Percentiles rank a stretch among this genome's conserved stretches.
These are phyloP conservation scores for Anolis carolinensis DNA, from an alignment of 2,113 vertebrate genomes.

Conservation along the genomic window DNA sequence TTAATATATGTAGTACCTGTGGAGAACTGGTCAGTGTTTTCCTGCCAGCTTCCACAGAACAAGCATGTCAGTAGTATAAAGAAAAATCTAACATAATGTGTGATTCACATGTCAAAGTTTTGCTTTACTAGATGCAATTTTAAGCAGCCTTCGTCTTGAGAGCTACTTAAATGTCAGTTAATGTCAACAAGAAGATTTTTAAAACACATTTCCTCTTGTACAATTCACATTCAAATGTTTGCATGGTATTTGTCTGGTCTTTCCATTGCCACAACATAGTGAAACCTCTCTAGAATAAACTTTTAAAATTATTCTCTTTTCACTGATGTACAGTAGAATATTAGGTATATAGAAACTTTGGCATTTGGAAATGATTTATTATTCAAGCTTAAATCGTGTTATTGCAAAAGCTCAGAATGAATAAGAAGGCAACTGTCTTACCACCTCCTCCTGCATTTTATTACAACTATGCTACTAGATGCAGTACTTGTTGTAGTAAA, in stretches of 20 bases:
- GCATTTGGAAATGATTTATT: not conserved
- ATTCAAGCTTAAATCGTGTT: not conserved
- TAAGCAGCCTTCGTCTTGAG: not conserved
- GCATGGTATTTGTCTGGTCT: not conserved
- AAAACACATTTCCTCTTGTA: not conserved
- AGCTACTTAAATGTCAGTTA: not conserved
- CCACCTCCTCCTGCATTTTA: constrained; percentile 18
- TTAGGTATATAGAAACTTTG: not conserved
- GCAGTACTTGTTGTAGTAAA: constrained; percentile 13
- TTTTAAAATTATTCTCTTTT: too few species aligned
- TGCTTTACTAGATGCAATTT: not conserved
- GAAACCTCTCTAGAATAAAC: not conserved
- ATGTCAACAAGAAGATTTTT: not conserved
- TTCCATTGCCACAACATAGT: not conserved
- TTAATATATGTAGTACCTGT: too few species aligned
- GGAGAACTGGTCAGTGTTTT: not conserved
- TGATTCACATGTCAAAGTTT: not conserved
- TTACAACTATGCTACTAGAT: not conserved
- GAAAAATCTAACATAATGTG: not conserved
- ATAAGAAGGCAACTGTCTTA: constrained; percentile 26
- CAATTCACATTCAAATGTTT: not conserved
- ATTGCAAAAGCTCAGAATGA: constrained; percentile 1
- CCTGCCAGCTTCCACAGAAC: not conserved
- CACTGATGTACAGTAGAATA: not conserved
- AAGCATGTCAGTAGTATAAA: not conserved